A percentile compares a stretch with the other conserved stretches of the same genome.
These are phyloP conservation scores for Brachyhypopomus gauderio DNA, from an alignment of 2,113 vertebrate species.

Conservation along the genomic window DNA sequence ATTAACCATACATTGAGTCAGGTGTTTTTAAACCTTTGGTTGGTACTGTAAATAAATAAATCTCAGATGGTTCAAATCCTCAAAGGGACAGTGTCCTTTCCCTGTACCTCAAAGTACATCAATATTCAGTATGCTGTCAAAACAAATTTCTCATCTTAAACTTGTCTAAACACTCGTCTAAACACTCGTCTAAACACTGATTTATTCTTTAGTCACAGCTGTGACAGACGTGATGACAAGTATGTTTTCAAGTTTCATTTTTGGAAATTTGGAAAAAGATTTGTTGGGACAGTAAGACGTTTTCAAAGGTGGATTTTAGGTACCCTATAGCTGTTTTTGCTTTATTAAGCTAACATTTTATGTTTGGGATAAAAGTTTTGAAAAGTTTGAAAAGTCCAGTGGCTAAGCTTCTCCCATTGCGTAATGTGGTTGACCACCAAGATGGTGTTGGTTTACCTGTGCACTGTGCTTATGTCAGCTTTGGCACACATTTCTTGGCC, in stretches of 20 bases:
- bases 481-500: constrained; percentile 54
- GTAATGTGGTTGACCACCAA: neutral
- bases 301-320: constrained; percentile 8
- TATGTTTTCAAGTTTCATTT: neutral
- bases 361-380: neutral
- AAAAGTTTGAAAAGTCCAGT: neutral
- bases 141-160: neutral
- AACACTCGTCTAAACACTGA: too few relatives aligned
- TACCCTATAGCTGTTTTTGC: constrained; percentile 20
- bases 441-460: neutral
- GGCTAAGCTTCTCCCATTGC: neutral
- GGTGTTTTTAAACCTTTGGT: too few relatives aligned
- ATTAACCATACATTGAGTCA: too few relatives aligned
- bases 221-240: neutral
- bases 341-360: constrained; percentile 1
- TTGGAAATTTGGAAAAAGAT: neutral
- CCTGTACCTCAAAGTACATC: neutral
- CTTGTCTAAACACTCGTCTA: neutral
- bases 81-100: constrained; percentile 60
- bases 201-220: neutral
- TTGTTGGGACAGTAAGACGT: neutral
- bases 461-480: neutral
- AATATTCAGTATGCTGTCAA: constrained; percentile 3
- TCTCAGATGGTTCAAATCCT: constrained; percentile 74
- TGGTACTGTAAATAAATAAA: constrained; percentile 66